Conservation (phyloP, 2,888 invertebrate genomes). For the Labia minor region DNA sequence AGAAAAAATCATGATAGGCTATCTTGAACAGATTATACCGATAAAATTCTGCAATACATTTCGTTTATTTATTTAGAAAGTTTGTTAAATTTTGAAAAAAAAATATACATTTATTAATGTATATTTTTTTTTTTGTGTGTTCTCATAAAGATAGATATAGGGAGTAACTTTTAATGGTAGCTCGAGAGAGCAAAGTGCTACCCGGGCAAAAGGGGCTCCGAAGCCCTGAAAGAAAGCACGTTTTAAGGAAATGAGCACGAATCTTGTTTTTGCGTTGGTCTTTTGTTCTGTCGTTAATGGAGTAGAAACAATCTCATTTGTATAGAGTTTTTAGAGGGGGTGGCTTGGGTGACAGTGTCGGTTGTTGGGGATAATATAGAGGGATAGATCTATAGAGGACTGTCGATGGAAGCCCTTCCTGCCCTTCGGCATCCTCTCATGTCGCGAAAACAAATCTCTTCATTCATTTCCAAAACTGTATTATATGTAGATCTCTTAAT, state of each 20-base stretch:
- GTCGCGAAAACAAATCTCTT: too few relatives aligned
- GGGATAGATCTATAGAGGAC: neutral
- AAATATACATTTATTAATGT: too few relatives aligned
- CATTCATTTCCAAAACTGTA: too few relatives aligned
- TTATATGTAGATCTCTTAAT: too few relatives aligned
- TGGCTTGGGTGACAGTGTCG: neutral
- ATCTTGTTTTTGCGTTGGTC: neutral
- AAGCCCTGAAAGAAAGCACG: neutral
- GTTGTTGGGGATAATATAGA: neutral
- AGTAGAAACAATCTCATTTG: neutral
- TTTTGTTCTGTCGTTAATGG: neutral
- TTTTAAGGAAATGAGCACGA: neutral
- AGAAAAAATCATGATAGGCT: neutral
- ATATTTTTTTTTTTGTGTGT: too few relatives aligned
- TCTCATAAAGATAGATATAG: too few relatives aligned
- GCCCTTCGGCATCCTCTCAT: neutral
- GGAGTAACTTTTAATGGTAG: neutral
- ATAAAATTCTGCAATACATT: neutral
- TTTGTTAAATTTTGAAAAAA: too few relatives aligned
- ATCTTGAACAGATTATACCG: neutral
- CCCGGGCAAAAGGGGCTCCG: neutral
- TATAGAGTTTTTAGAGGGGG: neutral
- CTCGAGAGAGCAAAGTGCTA: neutral
- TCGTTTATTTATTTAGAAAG: neutral
- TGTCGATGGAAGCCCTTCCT: neutral